Conservation (phyloP, 2,797 vertebrate species). For the Cyclura pinguis region DNA sequence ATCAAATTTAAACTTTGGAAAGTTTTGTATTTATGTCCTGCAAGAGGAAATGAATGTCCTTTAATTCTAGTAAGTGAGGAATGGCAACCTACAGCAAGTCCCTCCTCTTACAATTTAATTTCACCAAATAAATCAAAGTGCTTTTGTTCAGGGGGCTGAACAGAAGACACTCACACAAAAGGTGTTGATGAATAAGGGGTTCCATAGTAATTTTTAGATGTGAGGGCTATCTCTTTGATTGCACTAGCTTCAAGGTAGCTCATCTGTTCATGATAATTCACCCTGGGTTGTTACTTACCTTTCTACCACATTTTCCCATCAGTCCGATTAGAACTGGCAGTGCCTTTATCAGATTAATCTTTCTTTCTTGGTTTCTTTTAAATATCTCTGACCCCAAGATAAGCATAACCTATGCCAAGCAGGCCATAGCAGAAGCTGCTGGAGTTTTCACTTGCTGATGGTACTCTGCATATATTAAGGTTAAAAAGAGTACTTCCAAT, state of each 20-base stretch:
- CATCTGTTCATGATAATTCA: conserved; percentile 84
- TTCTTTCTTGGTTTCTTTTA: conserved; percentile 72
- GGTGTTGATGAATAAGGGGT: conserved; percentile 81
- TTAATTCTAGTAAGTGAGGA: conserved; percentile 78
- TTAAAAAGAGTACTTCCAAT: conserved; percentile 50
- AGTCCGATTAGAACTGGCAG: conserved; percentile 81
- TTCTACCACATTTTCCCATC: conserved; percentile 80
- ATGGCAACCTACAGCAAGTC: conserved; percentile 53
- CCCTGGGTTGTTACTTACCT: conserved; percentile 75
- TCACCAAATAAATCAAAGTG: conserved; percentile 81
- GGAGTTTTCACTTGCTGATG: conserved; percentile 38
- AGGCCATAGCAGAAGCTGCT: conserved; percentile 6
- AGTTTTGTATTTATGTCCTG: conserved; percentile 64
- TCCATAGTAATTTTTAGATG: conserved; percentile 80
- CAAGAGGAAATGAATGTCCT: conserved; percentile 74
- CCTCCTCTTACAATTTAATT: conserved; percentile 77
- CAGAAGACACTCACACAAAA: conserved; percentile 64
- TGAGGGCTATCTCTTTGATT: conserved; percentile 86
- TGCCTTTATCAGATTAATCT: conserved; percentile 82
- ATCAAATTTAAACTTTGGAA: conserved; percentile 65
- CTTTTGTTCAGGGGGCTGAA: conserved; percentile 68
- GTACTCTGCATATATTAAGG: conserved; percentile 41
- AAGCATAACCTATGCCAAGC: conserved; percentile 51
- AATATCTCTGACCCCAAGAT: conserved; percentile 69
- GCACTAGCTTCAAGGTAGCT: conserved; percentile 79